Percentiles rank a stretch among this genome's conserved stretches.
phyloP scores from a whole-genome alignment of 2,888 invertebrate species.

The Meliscaeva auricollis region DNA sequence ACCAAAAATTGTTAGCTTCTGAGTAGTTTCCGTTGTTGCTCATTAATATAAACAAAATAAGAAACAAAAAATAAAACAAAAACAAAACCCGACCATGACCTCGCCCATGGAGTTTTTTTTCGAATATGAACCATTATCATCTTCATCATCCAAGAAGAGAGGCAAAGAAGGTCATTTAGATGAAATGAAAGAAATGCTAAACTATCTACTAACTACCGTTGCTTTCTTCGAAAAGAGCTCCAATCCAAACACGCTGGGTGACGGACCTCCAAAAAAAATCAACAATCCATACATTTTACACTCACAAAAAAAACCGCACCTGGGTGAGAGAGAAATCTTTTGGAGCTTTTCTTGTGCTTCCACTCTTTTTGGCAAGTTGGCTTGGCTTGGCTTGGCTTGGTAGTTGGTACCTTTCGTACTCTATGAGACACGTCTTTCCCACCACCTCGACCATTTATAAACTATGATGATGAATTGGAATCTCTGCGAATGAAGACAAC shows the following conservation, averaged over 20 bases:
- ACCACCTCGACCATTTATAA: constrained; percentile 29
- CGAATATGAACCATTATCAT: background rate
- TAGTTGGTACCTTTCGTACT: constrained; percentile 52
- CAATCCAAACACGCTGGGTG: background rate
- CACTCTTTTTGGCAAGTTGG: constrained; percentile 19
- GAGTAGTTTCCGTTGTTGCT: constrained; percentile 45
- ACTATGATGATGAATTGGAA: constrained; percentile 46
- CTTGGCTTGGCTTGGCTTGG: background rate
- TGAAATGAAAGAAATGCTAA: constrained; percentile 15
- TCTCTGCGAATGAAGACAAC: constrained; percentile 31
- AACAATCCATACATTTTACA: background rate
- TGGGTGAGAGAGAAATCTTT: constrained; percentile 45
- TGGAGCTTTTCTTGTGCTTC: constrained; percentile 48
- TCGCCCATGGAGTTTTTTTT: constrained; percentile 62
- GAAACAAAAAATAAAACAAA: background rate
- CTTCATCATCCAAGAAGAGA: constrained; percentile 46
- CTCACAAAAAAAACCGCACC: constrained; percentile 12
- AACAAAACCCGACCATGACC: constrained; percentile 73
- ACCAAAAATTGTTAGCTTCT: constrained; percentile 43
- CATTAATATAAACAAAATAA: background rate
- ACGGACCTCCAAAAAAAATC: constrained; percentile 28
- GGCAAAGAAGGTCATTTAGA: constrained; percentile 51
- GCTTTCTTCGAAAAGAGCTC: constrained; percentile 18
- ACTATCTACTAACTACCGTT: background rate
- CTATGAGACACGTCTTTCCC: constrained; percentile 69